Evolutionary conservation across 2,113 vertebrate genomes (phyloP).

Genomic region (Caloenas nicobarica): DNA sequence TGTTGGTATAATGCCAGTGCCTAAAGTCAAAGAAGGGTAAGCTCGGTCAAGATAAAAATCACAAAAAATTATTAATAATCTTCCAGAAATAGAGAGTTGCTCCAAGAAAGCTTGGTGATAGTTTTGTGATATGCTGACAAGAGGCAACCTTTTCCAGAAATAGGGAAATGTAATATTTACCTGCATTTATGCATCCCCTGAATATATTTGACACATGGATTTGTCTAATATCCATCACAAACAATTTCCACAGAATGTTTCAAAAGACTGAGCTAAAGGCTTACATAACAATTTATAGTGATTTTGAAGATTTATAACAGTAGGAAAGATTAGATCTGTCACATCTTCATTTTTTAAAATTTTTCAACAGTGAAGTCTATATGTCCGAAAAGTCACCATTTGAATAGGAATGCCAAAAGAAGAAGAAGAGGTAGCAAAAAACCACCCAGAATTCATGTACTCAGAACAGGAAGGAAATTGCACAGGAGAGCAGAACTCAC

Average conservation of each 20-base stretch:
- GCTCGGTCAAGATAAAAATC: neutral
- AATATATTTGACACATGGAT: neutral
- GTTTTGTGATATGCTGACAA: neutral
- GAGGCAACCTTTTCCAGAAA: neutral
- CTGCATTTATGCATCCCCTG: neutral
- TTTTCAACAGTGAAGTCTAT: neutral
- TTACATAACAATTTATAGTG: neutral
- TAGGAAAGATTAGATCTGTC: neutral
- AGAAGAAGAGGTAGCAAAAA: neutral
- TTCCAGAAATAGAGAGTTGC: neutral
- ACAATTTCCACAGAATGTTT: neutral
- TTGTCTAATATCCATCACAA: conserved; percentile 20
- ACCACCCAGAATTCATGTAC: neutral
- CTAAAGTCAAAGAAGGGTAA: neutral
- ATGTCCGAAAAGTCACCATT: neutral
- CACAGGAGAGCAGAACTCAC: neutral
- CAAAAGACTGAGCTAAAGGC: neutral
- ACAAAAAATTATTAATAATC: neutral
- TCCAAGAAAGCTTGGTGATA: neutral
- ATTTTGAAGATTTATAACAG: neutral
- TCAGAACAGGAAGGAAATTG: neutral
- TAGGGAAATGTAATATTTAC: neutral
- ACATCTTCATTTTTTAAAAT: neutral
- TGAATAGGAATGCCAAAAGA: neutral
- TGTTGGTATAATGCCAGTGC: neutral